Conservation (phyloP, 2,797 vertebrate species). For the Denticeps clupeoides region DNA sequence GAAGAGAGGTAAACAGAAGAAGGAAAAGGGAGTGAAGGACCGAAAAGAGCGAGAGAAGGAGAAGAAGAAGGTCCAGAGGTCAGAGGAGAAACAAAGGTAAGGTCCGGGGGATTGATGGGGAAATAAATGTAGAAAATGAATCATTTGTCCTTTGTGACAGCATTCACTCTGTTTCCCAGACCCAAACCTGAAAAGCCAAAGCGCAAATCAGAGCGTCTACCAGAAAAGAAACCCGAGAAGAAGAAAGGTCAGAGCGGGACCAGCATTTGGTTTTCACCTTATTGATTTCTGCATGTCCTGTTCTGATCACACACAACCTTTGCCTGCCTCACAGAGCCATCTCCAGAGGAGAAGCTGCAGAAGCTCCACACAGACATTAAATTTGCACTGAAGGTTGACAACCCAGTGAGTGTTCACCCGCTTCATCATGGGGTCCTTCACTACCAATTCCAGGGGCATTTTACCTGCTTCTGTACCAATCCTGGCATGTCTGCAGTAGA, state of each 20-base stretch:
- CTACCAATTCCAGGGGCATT: too few relatives aligned
- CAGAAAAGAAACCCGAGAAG: slow-evolving; percentile 76
- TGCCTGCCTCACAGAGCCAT: slow-evolving; percentile 62
- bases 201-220: slow-evolving; percentile 66
- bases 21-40: slow-evolving; percentile 67
- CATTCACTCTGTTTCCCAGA: slow-evolving; percentile 47
- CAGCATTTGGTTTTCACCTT: neutral
- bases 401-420: slow-evolving; percentile 89
- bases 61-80: slow-evolving; percentile 57
- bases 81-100: slow-evolving; percentile 64
- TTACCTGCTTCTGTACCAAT: too few relatives aligned
- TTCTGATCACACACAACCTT: neutral
- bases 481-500: too few relatives aligned
- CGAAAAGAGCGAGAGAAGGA: slow-evolving; percentile 72
- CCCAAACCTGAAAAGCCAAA: slow-evolving; percentile 72
- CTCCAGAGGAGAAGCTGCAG: slow-evolving; percentile 85
- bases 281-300: neutral
- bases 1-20: slow-evolving; percentile 56
- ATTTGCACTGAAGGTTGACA: slow-evolving; percentile 96
- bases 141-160: too few relatives aligned
- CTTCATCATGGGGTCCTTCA: neutral
- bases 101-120: neutral
- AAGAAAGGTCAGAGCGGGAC: slow-evolving; percentile 82
- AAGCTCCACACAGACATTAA: slow-evolving; percentile 95
- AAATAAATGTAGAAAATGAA: too few relatives aligned